Conservation (phyloP, 2,113 vertebrate species). For the Notechis scutatus region DNA sequence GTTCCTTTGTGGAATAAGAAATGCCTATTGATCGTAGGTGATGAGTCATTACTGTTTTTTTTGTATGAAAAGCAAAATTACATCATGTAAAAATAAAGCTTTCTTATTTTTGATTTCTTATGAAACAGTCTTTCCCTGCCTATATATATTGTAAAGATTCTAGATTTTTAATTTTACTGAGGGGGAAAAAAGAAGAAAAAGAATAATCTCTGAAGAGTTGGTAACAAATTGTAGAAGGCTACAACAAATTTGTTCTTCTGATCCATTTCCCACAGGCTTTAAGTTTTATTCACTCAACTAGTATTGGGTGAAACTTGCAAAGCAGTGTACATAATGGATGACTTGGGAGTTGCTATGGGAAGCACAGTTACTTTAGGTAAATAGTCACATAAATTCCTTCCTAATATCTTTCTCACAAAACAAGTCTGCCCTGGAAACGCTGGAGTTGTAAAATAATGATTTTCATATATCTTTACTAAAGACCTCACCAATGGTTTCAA, state of each 20-base stretch:
- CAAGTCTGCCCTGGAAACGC: not conserved
- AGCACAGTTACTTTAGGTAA: constrained; percentile 37
- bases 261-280: constrained; percentile 20
- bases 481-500: constrained; percentile 6
- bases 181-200: constrained; percentile 24
- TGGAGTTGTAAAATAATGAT: not conserved
- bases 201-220: constrained; percentile 39
- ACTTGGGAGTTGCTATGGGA: constrained; percentile 31
- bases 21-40: not conserved
- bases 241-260: constrained; percentile 9
- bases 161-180: constrained; percentile 34
- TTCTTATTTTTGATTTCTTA: not conserved
- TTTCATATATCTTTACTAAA: constrained; percentile 20
- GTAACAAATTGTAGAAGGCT: constrained; percentile 24
- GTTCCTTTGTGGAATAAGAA: not conserved
- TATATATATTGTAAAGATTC: not conserved
- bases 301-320: constrained; percentile 23
- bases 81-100: not conserved
- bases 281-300: constrained; percentile 25
- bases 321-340: not conserved
- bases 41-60: not conserved
- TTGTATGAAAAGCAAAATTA: not conserved
- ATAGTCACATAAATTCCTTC: constrained; percentile 20
- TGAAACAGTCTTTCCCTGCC: not conserved
- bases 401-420: constrained; percentile 8